Conservation (phyloP, 1,140 invertebrate species). For the Drosophila obscura region DNA sequence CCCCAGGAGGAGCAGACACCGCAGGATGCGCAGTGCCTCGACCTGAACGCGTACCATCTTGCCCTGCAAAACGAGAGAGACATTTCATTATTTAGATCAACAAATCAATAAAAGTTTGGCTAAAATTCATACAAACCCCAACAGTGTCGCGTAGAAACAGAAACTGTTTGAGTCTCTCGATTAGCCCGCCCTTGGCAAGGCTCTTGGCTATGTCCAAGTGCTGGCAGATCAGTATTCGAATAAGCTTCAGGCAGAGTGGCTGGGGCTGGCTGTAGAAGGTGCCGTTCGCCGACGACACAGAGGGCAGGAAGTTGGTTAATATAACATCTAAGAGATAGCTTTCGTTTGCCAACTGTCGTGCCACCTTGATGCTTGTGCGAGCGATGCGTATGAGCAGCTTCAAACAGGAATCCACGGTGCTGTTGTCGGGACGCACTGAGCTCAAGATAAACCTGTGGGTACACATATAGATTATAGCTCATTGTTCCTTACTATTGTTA, state of each 20-base stretch:
- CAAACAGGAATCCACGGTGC: constrained; percentile 87
- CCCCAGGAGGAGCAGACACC: constrained; percentile 66
- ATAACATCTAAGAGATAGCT: constrained; percentile 86
- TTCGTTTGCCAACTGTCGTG: constrained; percentile 85
- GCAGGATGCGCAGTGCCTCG: constrained; percentile 84
- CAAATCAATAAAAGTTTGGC: not conserved
- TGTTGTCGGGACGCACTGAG: constrained; percentile 87
- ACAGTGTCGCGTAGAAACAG: constrained; percentile 64
- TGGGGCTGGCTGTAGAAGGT: constrained; percentile 70
- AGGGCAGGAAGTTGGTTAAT: constrained; percentile 86
- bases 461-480: constrained; percentile 32
- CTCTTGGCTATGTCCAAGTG: constrained; percentile 63
- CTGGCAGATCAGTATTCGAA: constrained; percentile 71
- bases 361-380: constrained; percentile 87
- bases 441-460: constrained; percentile 88
- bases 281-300: constrained; percentile 11
- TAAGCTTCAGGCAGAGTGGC: constrained; percentile 65
- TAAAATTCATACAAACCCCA: constrained; percentile 40
- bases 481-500: not conserved
- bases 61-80: constrained; percentile 47
- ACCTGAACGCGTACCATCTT: constrained; percentile 85
- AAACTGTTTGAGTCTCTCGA: constrained; percentile 60
- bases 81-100: constrained; percentile 3
- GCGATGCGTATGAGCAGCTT: constrained; percentile 89
- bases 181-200: constrained; percentile 42